Conservation (phyloP, 1,140 invertebrate species). For the Pseudachorutes palmiensis region DNA sequence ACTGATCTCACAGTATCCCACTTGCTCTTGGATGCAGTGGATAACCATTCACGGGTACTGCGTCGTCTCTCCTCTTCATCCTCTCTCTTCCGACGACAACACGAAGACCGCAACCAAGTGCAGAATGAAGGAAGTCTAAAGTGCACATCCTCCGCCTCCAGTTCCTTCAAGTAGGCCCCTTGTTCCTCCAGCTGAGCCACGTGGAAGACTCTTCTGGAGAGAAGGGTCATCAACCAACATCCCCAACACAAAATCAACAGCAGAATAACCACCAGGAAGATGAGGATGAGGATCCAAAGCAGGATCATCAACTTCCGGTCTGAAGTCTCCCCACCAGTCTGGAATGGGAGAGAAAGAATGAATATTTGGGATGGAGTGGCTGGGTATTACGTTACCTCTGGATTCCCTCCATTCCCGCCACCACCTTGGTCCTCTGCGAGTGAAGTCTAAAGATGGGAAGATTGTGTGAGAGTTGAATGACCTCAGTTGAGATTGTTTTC, state of each 20-base stretch:
- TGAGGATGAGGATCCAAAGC: background rate
- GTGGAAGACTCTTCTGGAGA: background rate
- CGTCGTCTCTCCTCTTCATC: background rate
- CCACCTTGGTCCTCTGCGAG: background rate
- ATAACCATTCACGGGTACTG: background rate
- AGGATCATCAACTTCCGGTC: background rate
- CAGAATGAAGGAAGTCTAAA: background rate
- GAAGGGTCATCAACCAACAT: background rate
- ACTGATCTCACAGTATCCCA: background rate
- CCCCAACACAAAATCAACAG: slow-evolving; percentile 1
- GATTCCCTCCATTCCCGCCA: background rate
- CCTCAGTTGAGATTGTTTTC: too few species aligned
- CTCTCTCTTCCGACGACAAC: background rate
- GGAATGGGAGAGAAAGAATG: background rate
- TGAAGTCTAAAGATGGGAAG: too few species aligned
- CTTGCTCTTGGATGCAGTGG: background rate
- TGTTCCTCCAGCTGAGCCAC: background rate
- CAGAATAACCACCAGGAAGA: background rate
- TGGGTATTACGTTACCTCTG: background rate
- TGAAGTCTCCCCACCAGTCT: background rate
- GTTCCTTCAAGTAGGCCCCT: background rate
- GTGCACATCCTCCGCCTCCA: background rate
- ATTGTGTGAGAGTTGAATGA: too few species aligned
- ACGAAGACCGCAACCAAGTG: background rate
- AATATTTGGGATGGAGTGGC: background rate